Percentiles rank a stretch among this genome's conserved stretches.
phyloP scores from a whole-genome alignment of 2,888 invertebrate species.

The Sinohyriopsis cumingii region DNA sequence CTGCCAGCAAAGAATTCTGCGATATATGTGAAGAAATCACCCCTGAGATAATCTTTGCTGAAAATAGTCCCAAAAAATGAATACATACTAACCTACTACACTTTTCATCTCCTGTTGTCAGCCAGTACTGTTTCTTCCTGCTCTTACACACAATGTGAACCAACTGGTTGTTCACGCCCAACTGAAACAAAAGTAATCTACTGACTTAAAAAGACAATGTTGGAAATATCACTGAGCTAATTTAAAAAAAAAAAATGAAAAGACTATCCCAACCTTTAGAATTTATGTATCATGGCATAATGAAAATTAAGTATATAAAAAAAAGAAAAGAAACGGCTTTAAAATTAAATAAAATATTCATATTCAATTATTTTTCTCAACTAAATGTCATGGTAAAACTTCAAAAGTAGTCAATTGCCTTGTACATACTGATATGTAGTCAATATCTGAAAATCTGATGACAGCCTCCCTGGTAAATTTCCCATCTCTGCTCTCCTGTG shows the following conservation, averaged over 20 bases:
- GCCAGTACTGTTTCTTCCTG: conserved; percentile 64
- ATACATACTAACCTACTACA: conserved; percentile 60
- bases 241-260: no score
- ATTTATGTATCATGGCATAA: no score
- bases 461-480: conserved; percentile 57
- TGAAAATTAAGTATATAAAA: no score
- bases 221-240: no score
- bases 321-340: no score
- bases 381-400: no score
- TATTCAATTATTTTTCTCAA: no score
- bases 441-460: conserved; percentile 62
- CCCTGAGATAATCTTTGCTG: neutral
- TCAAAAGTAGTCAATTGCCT: neutral
- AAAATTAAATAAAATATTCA: no score
- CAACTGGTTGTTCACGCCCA: conserved; percentile 67
- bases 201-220: neutral
- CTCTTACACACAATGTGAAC: conserved; percentile 68
- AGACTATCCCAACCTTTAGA: no score
- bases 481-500: conserved; percentile 46
- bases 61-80: neutral
- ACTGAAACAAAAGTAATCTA: conserved; percentile 46
- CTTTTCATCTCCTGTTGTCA: conserved; percentile 68
- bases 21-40: neutral
- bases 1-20: no score
- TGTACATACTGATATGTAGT: conserved; percentile 67